Evolutionary conservation across 37 sponge, comb jelly and placozoan genomes (phyloP), one percentile per base, ranked within the genome.

Genomic region (Eunapius fragilis): DNA sequence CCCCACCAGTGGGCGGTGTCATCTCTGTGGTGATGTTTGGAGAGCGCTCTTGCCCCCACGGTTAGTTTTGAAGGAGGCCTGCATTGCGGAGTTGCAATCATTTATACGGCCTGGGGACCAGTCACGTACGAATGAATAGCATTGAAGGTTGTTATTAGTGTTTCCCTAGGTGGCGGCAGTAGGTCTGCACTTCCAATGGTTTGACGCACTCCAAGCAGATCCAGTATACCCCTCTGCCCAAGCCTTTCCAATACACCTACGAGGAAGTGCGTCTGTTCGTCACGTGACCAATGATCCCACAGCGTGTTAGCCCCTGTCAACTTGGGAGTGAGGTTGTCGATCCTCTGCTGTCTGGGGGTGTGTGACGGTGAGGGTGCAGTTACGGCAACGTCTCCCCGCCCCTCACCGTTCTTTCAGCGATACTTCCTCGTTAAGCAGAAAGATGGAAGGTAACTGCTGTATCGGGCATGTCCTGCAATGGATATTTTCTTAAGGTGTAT

Each of bases 21-120:
- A 68, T 94, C 95, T 27, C 95, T 83, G 75, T 94, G 95, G 41
- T 89, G 71, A 72, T 94, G 95, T 72, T 94, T 94, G 6, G 91
- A 45, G 17, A 94, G 82, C 10, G 95, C 95, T 77, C 95, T 50
- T 34, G 91, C 95, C 33, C 95, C 95, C 24, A 94, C 91, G 2
- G 86, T 77, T 36, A 94, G 73, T 50, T 88, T 91, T n/a, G 91
- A 85, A 41, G 49, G 22, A 24, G 91, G 86, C 24, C 75, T 87
- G 38, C 10, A 19, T 17, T 4, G 47, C 7, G 47, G 47, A 11
- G 9, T 45, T 9, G 47, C 7, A 4, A 45, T 11, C 9, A 11
- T 45, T 45, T 9, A 45, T 45, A 45, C 9, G 47, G 9, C 4
- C 47, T 4, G 7, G 4, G 9, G 4, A 10, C 28, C 10, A 23